Evolutionary conservation across 2,888 invertebrate species (phyloP), one percentile per base, ranked within the genome.

Genomic region (Nymphalis c-album): DNA sequence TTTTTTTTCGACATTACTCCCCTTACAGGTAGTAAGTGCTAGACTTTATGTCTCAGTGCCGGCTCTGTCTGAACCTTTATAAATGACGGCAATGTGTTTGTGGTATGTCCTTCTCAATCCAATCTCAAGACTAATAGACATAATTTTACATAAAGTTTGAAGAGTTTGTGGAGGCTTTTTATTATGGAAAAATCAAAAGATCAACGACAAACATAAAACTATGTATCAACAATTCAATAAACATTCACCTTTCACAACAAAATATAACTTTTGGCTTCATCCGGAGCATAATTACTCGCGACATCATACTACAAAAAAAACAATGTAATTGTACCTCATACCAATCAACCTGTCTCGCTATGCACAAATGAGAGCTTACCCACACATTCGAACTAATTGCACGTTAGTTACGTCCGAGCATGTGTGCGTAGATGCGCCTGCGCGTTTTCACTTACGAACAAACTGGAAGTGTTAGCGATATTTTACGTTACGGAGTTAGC

Each of bases 401-500:
- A 71, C 53, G 63, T 65, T 22, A 53, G 50, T 64, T 31, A 68
- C 48, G 18, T 40, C 35, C 16, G 22, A 50, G 35, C 62, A 60
- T 70, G 70, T 63, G 67, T 60, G 51, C 22, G 70, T 71, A 66
- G 63, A 68, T 71, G 69, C 60, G 71, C 63, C 48, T 62, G 66
- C 67, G 68, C 70, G 72, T 69, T 74, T 74, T 74, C 74, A 71
- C 74, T 73, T 69, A 70, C 67, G 57, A 66, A 64, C 69, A 60
- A 72, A 72, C 72, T 74, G 73, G 72, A 73, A 74, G 71, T 74
- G 69, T 71, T 71, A 68, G 69, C 67, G 64, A 71, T 69, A 68
- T 64, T 69, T 64, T 58, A 64, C 64, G 60, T 60, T 55, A 55
- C 45, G 26, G 26, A 60, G 17, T 61, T 60, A 67, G 58, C 35